Percentiles rank a stretch among this genome's conserved stretches.
phyloP scores from a whole-genome alignment of 1,140 invertebrate genomes.

The Aphelinus certus region DNA sequence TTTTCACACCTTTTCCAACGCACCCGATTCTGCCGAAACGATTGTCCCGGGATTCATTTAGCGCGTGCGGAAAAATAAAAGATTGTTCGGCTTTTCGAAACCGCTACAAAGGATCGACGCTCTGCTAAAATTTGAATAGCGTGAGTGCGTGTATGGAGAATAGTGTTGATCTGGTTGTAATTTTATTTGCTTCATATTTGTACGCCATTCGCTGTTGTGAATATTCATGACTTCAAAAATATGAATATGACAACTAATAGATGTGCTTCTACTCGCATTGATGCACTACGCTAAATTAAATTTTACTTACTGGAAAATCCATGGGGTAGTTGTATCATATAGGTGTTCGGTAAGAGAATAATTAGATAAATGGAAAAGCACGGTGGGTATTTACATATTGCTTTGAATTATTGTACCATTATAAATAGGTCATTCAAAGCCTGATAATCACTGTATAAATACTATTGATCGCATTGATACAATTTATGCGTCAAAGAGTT shows the following conservation, averaged over 20 bases:
- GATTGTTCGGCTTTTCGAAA: background rate
- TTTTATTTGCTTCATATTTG: constrained; percentile 27
- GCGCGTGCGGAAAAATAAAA: background rate
- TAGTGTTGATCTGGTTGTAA: constrained; percentile 22
- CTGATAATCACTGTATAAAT: too few species aligned
- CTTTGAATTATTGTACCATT: too few species aligned
- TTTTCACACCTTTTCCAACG: background rate
- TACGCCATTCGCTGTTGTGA: constrained; percentile 8
- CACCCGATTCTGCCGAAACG: background rate
- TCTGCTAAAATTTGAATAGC: constrained; percentile 7
- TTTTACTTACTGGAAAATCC: too few species aligned
- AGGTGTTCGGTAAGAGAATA: too few species aligned
- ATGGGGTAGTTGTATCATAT: too few species aligned
- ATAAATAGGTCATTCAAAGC: too few species aligned
- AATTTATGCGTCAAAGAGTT: too few species aligned
- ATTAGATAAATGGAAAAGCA: too few species aligned
- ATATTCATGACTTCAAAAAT: constrained; percentile 29
- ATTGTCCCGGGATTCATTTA: background rate
- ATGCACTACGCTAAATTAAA: background rate
- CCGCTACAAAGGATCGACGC: background rate
- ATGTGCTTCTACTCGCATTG: constrained; percentile 24
- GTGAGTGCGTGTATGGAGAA: background rate
- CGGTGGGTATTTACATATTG: too few species aligned
- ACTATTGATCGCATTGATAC: too few species aligned
- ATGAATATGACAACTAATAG: constrained; percentile 24